Evolutionary conservation across 2,888 invertebrate species (phyloP), one percentile per base, ranked within the genome.

Genomic region (Clunio marinus): DNA sequence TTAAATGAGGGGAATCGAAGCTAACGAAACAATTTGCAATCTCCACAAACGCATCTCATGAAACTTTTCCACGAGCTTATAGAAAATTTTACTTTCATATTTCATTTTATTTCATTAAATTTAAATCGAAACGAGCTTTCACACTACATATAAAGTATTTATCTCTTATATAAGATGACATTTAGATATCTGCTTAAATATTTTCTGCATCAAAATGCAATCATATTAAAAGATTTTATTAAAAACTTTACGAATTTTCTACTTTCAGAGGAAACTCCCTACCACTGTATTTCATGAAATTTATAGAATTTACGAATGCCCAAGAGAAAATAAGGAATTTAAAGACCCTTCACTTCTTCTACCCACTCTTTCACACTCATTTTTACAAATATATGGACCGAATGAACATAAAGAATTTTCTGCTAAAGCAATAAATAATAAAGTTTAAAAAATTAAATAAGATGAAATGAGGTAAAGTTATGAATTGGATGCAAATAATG

Each of bases 241-340:
- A n/a, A 46, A 46, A 46, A 20, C 13, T 15, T 15, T 32, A 32
- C 37, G 35, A 63, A 63, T 66, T 55, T 66, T 66, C 28, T 66
- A 66, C 32, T 66, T 66, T 66, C 66, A 66, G 66, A 51, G 22
- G 66, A 66, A 66, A 55, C 66, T 51, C 66, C 66, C 28, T 28
- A 46, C 46, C 25, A 46, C 27, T 32, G 66, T 55, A 66, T 66
- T 46, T 66, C 66, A 66, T 66, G 66, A 66, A 66, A 66, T 51
- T 66, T 66, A 25, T 66, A 66, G 55, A 25, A 66, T 35, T 66
- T 55, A 35, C 32, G 59, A 27, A n/a, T 25, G 57, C 10, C 13
- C 57, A 57, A 27, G 7, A 17, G 17, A 51, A 51, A 22, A 22
- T n/a, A 58, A 24, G 62, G 62, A 62, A 62, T 62, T 62, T 62